A percentile compares a stretch with the other conserved stretches of the same genome.
Evolutionary conservation across 1,140 invertebrate genomes (phyloP).

Genomic region (Leptinotarsa lineolata): DNA sequence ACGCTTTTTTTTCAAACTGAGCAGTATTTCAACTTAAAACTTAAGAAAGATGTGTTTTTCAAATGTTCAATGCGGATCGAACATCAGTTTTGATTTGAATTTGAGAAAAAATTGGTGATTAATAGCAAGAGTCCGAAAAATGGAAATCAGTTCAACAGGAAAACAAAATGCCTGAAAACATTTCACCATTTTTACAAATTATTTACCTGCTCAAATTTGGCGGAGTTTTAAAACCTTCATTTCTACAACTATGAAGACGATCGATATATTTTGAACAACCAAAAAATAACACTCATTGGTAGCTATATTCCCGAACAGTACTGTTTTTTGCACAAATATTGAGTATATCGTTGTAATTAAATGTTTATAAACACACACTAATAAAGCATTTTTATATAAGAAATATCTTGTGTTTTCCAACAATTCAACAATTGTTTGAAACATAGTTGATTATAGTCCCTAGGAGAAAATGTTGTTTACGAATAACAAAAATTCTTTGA

Average conservation of each 20-base stretch:
- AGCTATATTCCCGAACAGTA: constrained; percentile 12
- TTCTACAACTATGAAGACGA: no score
- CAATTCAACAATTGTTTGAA: not conserved
- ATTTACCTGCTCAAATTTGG: no score
- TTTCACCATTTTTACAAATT: no score
- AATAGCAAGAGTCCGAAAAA: no score
- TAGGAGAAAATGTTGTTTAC: constrained; percentile 31
- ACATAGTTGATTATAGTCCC: constrained; percentile 14
- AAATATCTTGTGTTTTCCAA: not conserved
- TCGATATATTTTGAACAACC: no score
- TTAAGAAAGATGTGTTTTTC: no score
- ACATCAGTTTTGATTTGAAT: no score
- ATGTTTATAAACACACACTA: constrained; percentile 25
- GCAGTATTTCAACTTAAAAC: constrained; percentile 4
- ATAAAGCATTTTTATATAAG: constrained; percentile 20
- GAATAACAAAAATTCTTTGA: constrained; percentile 32
- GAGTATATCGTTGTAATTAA: constrained; percentile 48
- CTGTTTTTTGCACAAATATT: constrained; percentile 44
- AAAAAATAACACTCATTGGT: not conserved
- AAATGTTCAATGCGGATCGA: no score
- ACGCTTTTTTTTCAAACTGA: constrained; percentile 6
- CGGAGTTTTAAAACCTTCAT: no score
- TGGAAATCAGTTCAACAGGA: no score
- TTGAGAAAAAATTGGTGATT: no score
- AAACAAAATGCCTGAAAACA: no score